A percentile compares a stretch with the other conserved stretches of the same genome.
Conservation (phyloP, 92 coral and sea anemone species). For the Meandrina meandrites region DNA sequence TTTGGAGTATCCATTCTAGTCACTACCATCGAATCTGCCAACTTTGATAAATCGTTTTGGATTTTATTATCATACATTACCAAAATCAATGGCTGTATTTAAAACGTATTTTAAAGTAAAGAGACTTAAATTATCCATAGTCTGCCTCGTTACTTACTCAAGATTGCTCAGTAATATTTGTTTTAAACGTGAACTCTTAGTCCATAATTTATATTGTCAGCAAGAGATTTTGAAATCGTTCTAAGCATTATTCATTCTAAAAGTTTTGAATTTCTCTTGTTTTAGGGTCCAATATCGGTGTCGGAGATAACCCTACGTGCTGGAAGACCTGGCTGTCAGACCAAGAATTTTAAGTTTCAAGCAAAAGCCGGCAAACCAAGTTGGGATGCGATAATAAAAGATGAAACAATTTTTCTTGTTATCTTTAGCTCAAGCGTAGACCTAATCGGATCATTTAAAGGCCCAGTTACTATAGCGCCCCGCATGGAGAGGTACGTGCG, state of each 20-base stretch:
- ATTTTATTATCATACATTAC: too few relatives aligned
- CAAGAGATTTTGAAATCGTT: too few relatives aligned
- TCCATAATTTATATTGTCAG: too few relatives aligned
- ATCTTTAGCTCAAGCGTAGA: constrained; percentile 33
- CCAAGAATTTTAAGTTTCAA: constrained; percentile 8
- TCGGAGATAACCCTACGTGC: constrained; percentile 35
- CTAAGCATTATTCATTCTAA: not conserved
- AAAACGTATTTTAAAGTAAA: too few relatives aligned
- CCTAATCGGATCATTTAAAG: not conserved
- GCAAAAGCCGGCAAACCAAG: constrained; percentile 22
- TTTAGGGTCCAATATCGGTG: constrained; percentile 46
- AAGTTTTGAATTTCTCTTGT: not conserved
- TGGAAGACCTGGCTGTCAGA: constrained; percentile 50
- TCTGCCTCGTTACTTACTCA: too few relatives aligned
- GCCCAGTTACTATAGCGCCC: not conserved
- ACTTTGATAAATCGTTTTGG: too few relatives aligned
- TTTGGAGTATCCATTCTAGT: too few relatives aligned
- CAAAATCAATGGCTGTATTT: too few relatives aligned
- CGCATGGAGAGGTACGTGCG: not conserved
- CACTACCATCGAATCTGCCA: too few relatives aligned
- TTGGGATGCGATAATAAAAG: constrained; percentile 37
- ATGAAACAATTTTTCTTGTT: constrained; percentile 18
- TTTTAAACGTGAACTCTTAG: too few relatives aligned
- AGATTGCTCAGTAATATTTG: too few relatives aligned
- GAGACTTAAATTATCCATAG: too few relatives aligned